Base-by-base conservation (phyloP, 2,113 vertebrate genomes). In the Poeciliopsis retropinna region DNA sequence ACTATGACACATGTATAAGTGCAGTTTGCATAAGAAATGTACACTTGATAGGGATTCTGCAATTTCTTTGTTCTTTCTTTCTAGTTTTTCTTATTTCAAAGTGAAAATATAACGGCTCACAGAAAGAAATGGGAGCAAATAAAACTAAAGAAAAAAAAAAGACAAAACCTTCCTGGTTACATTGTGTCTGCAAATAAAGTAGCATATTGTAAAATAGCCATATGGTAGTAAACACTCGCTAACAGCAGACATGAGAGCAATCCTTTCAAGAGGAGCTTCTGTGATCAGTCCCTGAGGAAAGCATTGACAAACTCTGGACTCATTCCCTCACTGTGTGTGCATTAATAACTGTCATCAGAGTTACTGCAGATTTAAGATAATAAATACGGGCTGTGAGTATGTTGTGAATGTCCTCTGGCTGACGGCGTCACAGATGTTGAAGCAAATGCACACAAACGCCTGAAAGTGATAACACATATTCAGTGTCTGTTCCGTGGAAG, bases 401-500 rank as follows among this genome's bases (percentile, higher is more conserved):
- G 25, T 34, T 57, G 30, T 34, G 22, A 54, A 34, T 25, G 2
- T 51, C 30, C 61, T 51, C 41, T 64, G 25, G 4, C 28, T 14
- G 57, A 69, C 14, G 27, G 30, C 10, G 10, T 27, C n/a, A 66
- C 32, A 72, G 34, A 39, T 71, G 62, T 27, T 34, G 60, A 71
- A 61, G 32, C 7, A 30, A 67, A 54, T 27, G 67, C 62, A 76
- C 41, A 69, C 22, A 28, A 15, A 22, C 8, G 30, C 7, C 44
- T 1, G 3, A 9, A 29, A 37, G 28, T 22, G 61, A 41, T 27
- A 25, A 54, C 22, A 28, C 8, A 9, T 60, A 60, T 39, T 25
- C 29, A 3, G 25, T 41, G 57, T 60, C n/a, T 78, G 69, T 39
- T 81, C 37, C 6, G 28, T 70, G 30, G 44, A 72, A 69, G 75